Conservation (phyloP, 2,888 invertebrate genomes). For the Icerya purchasi region DNA sequence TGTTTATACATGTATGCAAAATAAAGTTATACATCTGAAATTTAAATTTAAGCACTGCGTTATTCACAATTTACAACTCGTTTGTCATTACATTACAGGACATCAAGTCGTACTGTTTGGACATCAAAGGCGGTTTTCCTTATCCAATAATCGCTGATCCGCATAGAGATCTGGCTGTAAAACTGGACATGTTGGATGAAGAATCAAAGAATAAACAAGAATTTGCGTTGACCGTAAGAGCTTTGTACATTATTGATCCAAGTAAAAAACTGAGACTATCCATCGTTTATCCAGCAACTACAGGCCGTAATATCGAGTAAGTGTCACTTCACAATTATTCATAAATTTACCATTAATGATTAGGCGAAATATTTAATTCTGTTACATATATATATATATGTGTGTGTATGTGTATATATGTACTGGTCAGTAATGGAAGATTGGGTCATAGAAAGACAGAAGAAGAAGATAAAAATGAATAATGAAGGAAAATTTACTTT, state of each 20-base stretch:
- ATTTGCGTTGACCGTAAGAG: constrained; percentile 44
- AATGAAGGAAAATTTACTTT: no score
- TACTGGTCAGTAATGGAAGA: no score
- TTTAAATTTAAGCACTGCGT: not conserved
- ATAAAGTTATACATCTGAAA: no score
- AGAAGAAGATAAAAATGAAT: no score
- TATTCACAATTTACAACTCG: not conserved
- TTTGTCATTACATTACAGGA: constrained; percentile 26
- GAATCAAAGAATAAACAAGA: constrained; percentile 41
- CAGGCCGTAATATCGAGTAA: constrained; percentile 68
- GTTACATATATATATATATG: not conserved
- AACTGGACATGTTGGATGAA: constrained; percentile 60
- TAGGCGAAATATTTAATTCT: not conserved
- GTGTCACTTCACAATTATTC: constrained; percentile 22
- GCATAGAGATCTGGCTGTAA: constrained; percentile 42
- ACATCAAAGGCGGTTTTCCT: constrained; percentile 49
- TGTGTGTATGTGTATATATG: no score
- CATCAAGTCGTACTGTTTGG: constrained; percentile 44
- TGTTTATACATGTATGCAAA: no score
- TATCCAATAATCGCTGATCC: constrained; percentile 67
- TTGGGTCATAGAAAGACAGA: no score
- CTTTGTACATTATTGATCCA: constrained; percentile 61
- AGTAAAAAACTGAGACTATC: constrained; percentile 54
- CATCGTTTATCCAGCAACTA: constrained; percentile 66
- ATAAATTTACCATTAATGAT: not conserved